These are phyloP conservation scores for Coregonus ussuriensis DNA, from an alignment of 2,797 vertebrate species.

Conservation along the genomic window DNA sequence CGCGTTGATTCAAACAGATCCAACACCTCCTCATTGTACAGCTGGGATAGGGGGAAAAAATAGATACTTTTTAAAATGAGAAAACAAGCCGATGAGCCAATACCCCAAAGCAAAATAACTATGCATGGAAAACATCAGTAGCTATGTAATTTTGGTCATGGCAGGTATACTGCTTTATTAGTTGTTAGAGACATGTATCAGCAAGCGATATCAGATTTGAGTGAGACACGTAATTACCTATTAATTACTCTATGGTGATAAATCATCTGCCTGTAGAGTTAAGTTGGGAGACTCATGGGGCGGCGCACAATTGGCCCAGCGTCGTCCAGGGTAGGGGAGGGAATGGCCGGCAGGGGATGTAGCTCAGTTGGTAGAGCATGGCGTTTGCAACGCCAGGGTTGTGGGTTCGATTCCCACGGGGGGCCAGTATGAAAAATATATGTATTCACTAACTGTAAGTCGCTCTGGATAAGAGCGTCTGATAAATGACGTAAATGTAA, in stretches of 20 bases:
- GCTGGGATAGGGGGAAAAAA: slow-evolving; percentile 60
- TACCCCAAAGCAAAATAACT: neutral
- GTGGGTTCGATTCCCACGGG: no score
- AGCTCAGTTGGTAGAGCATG: no score
- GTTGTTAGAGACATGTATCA: neutral
- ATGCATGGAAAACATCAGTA: neutral
- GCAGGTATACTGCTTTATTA: neutral
- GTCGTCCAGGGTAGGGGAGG: no score
- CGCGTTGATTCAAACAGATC: slow-evolving; percentile 92
- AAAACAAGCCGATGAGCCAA: neutral
- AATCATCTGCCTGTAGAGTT: neutral
- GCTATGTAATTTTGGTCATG: neutral
- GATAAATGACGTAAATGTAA: no score
- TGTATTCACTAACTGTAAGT: no score
- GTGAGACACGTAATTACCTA: neutral
- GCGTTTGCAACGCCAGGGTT: no score
- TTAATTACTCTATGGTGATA: neutral
- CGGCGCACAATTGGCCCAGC: no score
- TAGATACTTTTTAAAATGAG: neutral
- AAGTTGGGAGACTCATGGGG: no score
- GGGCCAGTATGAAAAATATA: no score
- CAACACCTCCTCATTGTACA: slow-evolving; percentile 97
- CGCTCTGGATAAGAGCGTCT: no score
- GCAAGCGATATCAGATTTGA: slow-evolving; percentile 1
- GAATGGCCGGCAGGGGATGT: no score